A percentile compares a stretch with the other conserved stretches of the same genome.
Conservation (phyloP, 1,140 invertebrate species). For the Papilio polyxenes region DNA sequence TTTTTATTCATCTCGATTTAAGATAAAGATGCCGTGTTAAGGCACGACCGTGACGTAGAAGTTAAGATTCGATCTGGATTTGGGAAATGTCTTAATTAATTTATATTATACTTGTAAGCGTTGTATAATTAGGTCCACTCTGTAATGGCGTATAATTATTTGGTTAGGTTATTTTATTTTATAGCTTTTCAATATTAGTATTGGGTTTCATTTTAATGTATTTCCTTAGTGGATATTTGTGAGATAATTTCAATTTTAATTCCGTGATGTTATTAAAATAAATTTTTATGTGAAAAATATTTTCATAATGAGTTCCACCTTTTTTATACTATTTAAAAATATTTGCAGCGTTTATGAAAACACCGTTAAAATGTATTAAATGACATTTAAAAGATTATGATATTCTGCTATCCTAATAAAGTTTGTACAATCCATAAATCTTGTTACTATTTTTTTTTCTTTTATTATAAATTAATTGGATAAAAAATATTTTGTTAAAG, state of each 20-base stretch:
- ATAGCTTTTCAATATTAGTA: background rate
- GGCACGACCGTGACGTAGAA: conserved; percentile 45
- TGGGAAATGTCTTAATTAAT: conserved; percentile 55
- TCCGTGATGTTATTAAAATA: background rate
- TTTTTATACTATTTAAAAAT: background rate
- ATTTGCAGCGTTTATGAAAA: background rate
- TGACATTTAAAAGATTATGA: no score
- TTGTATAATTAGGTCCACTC: conserved; percentile 43
- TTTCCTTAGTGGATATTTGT: background rate
- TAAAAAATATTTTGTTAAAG: background rate
- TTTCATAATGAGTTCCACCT: background rate
- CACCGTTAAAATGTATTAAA: no score
- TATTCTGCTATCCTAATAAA: no score
- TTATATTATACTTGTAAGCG: conserved; percentile 46
- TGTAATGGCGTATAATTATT: conserved; percentile 32
- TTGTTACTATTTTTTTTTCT: background rate
- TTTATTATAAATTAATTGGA: background rate
- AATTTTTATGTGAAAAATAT: background rate
- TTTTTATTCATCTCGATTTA: conserved; percentile 42
- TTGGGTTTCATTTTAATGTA: conserved; percentile 2
- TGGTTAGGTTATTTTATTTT: conserved; percentile 27
- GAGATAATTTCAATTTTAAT: background rate
- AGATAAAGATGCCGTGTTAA: conserved; percentile 21
- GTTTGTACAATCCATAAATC: no score
- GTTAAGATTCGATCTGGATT: conserved; percentile 45